Evolutionary conservation across 2,113 vertebrate species (phyloP), one percentile per base, ranked within the genome.

Genomic region (Phrynosoma blainvillii): DNA sequence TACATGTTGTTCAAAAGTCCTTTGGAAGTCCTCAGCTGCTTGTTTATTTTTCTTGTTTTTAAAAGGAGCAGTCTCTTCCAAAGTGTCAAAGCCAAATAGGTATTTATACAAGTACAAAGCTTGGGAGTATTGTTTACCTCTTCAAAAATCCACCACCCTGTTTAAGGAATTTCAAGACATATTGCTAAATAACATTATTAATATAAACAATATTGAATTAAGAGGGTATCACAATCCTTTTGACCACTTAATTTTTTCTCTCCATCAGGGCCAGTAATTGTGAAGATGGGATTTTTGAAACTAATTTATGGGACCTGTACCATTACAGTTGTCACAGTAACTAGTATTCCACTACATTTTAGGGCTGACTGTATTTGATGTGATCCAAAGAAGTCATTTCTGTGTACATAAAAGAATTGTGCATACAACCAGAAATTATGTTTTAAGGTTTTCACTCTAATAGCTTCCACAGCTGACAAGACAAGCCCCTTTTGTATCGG

Each of bases 1-100:
- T 83, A 86, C 89, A 3, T 87, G 74, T 42, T 88, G 78, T 88
- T 88, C 79, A 90, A 92, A 89, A 77, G 84, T 47, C 47, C 0
- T 2, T 88, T 56, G 76, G 85, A 27, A 1, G 42, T 83, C 62
- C 36, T 30, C 0, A 0, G 20, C 88, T 84, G 91, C 90, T 85
- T 86, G 82, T 90, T 71, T 11, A 11, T 30, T 30, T 10, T 30
- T 27, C 5, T 71, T 82, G 71, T 21, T 36, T 74, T 16, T 10
- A 71, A 71, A 68, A 54, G 30, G 30, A 74, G 9, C n/a, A 73
- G 11, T 2, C 5, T 52, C 71, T 32, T 56, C 8, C 4, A 59
- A 74, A 85, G 3, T 25, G 23, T 23, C 10, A 80, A 62, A 23
- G 52, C 32, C 10, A 74, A 79, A 59, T 0, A 2, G 2, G 81